These are phyloP conservation scores for Periparus ater DNA, from an alignment of 2,797 vertebrate genomes.

Conservation along the genomic window DNA sequence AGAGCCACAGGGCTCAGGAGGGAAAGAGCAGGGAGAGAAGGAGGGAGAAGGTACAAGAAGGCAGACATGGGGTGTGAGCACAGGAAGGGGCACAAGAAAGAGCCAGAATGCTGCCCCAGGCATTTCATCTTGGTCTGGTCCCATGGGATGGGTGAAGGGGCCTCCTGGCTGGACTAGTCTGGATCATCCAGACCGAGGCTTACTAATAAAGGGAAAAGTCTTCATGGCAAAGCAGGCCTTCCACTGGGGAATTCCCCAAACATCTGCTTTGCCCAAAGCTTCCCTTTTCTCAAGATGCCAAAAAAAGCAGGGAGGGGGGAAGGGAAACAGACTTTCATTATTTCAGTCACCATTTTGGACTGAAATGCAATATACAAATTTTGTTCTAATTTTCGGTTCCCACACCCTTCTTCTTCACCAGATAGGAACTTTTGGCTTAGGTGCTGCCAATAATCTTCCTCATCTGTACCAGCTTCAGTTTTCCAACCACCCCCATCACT, in stretches of 20 bases:
- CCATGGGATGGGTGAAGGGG: not conserved
- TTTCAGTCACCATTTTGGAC: not conserved
- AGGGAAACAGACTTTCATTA: constrained; percentile 25
- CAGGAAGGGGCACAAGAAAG: not conserved
- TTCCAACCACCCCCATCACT: not conserved
- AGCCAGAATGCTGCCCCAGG: rapidly evolving
- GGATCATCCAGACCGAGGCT: not conserved
- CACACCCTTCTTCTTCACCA: not conserved
- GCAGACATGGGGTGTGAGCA: rapidly evolving
- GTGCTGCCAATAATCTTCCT: not conserved
- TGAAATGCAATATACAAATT: constrained; percentile 29
- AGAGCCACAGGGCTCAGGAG: not conserved
- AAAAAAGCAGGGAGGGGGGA: constrained; percentile 25
- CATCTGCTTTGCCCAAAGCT: constrained; percentile 34
- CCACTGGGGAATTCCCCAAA: constrained; percentile 63
- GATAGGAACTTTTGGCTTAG: not conserved
- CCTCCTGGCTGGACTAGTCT: not conserved
- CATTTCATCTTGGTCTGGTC: not conserved
- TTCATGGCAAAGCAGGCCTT: constrained; percentile 15
- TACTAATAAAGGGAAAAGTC: constrained; percentile 27
- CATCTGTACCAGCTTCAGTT: not conserved
- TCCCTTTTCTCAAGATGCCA: constrained; percentile 60
- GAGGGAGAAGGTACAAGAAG: not conserved
- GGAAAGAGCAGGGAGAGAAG: not conserved
- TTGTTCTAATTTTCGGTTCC: not conserved